Base-by-base conservation (phyloP, 1,140 invertebrate genomes). In the Pseudoatta argentina region DNA sequence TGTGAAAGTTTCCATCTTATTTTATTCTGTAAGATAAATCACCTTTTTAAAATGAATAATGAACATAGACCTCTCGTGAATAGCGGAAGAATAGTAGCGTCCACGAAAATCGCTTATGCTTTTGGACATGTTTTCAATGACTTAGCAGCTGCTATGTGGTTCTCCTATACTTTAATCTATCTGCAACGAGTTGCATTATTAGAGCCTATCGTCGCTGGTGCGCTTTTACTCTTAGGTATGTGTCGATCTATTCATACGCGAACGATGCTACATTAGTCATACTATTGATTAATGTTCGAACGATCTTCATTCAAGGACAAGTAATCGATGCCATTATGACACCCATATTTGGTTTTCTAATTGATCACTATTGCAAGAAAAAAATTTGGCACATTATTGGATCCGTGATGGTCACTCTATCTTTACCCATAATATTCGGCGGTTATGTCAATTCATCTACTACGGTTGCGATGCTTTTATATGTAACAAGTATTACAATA, bases 81-180 rank as follows among this genome's bases (percentile, higher is more conserved):
- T 30, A 90, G 81, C 10, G 92, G 90, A 48, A 92, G 89, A 57
- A 21, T 95, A 53, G 61, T 91, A 55, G 90, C 90, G 18, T 94
- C 93, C 51, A 96, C 97, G 76, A 96, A 96, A 91, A 78, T 97
- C 2, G 95, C 97, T 1, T 98, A 97, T 91, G 97, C 98, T 34
- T 94, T 98, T 63, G 98, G 98, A 0, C 98, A 99, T 94, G 96
- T 99, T 63, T 97, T 98, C 91, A 99, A 99, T 95, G 98, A 99
- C 94, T 95, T 99, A 1, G 97, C 98, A 91, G 98, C 98, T 0
- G 97, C 98, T 1, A 98, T 99, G 97, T 99, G 98, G 98, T 99
- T 99, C 94, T 98, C 98, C 0, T 99, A 99, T 94, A 97, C 98
- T 64, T 96, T 99, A 88, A 96, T 99, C 85, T 99, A 98, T 94